Conservation (phyloP, 2,888 invertebrate species). For the Drosophila recens region DNA sequence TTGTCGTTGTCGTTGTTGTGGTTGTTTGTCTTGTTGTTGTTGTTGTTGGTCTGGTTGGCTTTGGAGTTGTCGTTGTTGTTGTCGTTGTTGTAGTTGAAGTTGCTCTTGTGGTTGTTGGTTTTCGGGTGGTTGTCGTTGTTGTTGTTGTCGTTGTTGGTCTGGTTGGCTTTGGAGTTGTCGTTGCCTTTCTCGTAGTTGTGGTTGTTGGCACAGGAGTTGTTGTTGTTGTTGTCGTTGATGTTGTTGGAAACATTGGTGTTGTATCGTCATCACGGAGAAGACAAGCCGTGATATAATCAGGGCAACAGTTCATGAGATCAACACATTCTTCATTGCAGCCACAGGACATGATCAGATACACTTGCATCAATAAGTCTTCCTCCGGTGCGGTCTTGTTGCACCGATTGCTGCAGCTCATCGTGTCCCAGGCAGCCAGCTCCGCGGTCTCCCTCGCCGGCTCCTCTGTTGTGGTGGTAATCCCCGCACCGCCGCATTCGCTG, state of each 20-base stretch:
- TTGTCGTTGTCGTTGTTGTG: slow-evolving; percentile 13
- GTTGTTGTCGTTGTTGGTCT: slow-evolving; percentile 8
- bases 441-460: slow-evolving; percentile 14
- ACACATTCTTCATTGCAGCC: slow-evolving; percentile 88
- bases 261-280: background rate
- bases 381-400: slow-evolving; percentile 16
- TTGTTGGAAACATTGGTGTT: background rate
- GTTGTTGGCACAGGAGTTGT: slow-evolving; percentile 6
- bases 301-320: slow-evolving; percentile 87
- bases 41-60: slow-evolving; percentile 4
- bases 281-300: slow-evolving; percentile 86
- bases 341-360: slow-evolving; percentile 85
- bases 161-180: slow-evolving; percentile 9
- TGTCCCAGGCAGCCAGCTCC: slow-evolving; percentile 69
- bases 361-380: accelerated
- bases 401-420: slow-evolving; percentile 78
- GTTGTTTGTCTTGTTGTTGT: slow-evolving; percentile 1
- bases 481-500: slow-evolving; percentile 64
- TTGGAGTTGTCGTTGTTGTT: slow-evolving; percentile 18
- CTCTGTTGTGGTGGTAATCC: slow-evolving; percentile 44
- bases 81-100: slow-evolving; percentile 23
- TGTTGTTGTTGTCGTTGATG: slow-evolving; percentile 9
- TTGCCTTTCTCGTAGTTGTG: slow-evolving; percentile 16
- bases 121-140: background rate
- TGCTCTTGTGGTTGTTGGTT: slow-evolving; percentile 13